Conservation (phyloP, 2,797 vertebrate genomes). For the Bradypus variegatus region DNA sequence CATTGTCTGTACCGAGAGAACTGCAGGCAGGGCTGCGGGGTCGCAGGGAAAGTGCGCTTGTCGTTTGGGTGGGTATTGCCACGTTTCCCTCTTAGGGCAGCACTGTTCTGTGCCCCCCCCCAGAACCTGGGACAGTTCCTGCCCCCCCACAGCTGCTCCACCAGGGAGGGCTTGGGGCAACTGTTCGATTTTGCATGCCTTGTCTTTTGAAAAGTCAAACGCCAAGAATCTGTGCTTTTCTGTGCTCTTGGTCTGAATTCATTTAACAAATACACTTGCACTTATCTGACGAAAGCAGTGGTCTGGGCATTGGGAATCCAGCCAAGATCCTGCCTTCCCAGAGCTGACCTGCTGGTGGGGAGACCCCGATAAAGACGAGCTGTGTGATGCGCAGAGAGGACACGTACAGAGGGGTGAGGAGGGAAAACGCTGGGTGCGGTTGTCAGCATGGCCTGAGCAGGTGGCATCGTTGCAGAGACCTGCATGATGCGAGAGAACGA, state of each 20-base stretch:
- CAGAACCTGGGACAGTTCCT: not conserved
- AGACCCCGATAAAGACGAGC: accelerated
- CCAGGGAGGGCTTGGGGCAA: not conserved
- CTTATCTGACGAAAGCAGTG: accelerated
- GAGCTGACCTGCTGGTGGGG: not conserved
- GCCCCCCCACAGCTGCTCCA: no score
- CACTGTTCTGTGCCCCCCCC: no score
- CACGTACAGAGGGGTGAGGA: accelerated
- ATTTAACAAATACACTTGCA: accelerated
- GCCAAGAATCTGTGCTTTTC: not conserved
- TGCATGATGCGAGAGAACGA: not conserved
- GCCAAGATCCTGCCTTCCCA: accelerated
- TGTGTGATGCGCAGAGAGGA: accelerated
- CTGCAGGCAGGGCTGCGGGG: not conserved
- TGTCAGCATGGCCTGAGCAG: no score
- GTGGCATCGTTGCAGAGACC: accelerated
- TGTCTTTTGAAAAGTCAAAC: not conserved
- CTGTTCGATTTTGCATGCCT: not conserved
- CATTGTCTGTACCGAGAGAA: accelerated
- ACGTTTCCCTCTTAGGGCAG: accelerated
- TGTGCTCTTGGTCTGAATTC: not conserved
- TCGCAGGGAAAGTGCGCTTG: not conserved
- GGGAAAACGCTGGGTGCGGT: accelerated
- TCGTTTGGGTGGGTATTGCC: no score
- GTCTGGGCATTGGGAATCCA: accelerated